phyloP scores from a whole-genome alignment of 2,888 invertebrate species.

The Vanessa cardui region DNA sequence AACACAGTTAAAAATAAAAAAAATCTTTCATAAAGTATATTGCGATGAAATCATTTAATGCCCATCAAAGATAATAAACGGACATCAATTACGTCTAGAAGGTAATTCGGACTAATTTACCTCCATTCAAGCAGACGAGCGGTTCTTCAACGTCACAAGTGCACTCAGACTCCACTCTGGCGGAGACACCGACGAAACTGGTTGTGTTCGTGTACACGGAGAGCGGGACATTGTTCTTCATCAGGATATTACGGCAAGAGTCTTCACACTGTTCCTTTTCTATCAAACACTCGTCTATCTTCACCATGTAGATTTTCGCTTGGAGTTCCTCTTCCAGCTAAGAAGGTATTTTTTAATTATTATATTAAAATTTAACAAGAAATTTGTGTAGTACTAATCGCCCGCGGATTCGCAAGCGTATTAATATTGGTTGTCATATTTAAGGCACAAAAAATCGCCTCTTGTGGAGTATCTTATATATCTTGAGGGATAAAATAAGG shows the following conservation, averaged over 20 bases:
- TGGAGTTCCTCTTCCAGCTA: slow-evolving; percentile 87
- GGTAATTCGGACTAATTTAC: slow-evolving; percentile 62
- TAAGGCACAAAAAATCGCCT: no score
- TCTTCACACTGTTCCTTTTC: slow-evolving; percentile 87
- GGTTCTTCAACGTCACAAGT: slow-evolving; percentile 83
- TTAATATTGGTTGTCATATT: no score
- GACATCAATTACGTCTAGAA: not conserved
- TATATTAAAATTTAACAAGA: not conserved
- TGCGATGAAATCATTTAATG: no score
- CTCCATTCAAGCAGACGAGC: slow-evolving; percentile 89
- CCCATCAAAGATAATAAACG: no score
- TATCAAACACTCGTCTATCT: slow-evolving; percentile 94
- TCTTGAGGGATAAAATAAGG: no score
- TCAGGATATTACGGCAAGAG: slow-evolving; percentile 91
- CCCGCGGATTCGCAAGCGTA: no score
- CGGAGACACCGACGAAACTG: slow-evolving; percentile 96
- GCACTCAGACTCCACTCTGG: slow-evolving; percentile 91
- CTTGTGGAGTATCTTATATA: no score
- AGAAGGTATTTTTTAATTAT: slow-evolving; percentile 14
- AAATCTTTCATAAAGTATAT: no score
- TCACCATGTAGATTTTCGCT: slow-evolving; percentile 91
- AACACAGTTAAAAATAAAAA: no score
- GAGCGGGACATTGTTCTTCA: slow-evolving; percentile 88
- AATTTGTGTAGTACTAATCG: no score
- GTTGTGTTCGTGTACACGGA: slow-evolving; percentile 96